Percentiles rank a stretch among this genome's conserved stretches.
Conservation (phyloP, 2,797 vertebrate species). For the Lithobates pipiens region DNA sequence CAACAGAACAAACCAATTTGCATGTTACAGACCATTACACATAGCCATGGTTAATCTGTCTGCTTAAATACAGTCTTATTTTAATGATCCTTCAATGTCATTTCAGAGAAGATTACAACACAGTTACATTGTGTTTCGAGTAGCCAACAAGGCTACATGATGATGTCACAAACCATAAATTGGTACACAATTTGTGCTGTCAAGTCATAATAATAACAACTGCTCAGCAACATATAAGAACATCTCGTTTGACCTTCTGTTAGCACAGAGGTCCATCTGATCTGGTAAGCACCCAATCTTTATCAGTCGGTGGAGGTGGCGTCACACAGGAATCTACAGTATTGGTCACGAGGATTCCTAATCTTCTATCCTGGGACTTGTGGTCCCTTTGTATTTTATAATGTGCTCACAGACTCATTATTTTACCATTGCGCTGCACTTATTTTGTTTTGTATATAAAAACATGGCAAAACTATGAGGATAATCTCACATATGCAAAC, state of each 20-base stretch:
- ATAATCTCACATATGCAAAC: not conserved
- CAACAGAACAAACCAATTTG: constrained; percentile 5
- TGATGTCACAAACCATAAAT: not conserved
- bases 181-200: not conserved
- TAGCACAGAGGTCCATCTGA: no score
- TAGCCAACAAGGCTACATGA: not conserved
- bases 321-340: no score
- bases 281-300: no score
- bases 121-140: not conserved
- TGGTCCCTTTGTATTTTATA: no score
- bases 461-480: not conserved
- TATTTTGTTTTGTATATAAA: no score
- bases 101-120: not conserved
- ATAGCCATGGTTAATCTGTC: constrained; percentile 11
- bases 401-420: no score
- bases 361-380: no score
- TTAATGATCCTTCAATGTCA: constrained; percentile 17
- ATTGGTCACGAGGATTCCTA: no score
- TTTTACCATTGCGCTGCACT: no score
- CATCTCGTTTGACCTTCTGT: no score
- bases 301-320: no score
- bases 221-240: not conserved
- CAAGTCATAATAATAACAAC: not conserved
- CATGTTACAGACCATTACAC: constrained; percentile 22
- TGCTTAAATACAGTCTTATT: not conserved